Conservation (phyloP, 2,113 vertebrate genomes). For the Eulemur rufifrons region DNA sequence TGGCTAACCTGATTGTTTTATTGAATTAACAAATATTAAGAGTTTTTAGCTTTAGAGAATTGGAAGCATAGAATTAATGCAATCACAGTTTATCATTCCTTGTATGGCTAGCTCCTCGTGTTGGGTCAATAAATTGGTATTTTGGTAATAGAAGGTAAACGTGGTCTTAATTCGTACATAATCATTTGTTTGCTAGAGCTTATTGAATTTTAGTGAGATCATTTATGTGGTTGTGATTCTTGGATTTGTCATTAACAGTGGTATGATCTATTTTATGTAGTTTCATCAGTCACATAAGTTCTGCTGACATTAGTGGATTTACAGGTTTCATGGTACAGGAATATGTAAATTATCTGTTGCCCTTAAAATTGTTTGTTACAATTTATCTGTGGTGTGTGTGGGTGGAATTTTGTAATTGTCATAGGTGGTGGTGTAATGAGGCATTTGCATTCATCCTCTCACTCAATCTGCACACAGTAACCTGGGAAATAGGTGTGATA, state of each 20-base stretch:
- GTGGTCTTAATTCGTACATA: constrained; percentile 15
- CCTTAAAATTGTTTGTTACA: not conserved
- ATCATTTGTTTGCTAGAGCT: not conserved
- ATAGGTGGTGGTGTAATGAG: not conserved
- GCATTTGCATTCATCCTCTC: not conserved
- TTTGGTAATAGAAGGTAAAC: constrained; percentile 25
- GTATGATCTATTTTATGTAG: not conserved
- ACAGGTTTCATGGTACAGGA: not conserved
- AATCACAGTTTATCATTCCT: constrained; percentile 17
- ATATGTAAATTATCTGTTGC: not conserved
- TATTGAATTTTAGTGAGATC: not conserved
- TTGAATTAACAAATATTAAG: not conserved
- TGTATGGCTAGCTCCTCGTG: not conserved
- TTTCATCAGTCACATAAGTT: not conserved
- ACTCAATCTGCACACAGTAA: not conserved
- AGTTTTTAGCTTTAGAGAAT: not conserved
- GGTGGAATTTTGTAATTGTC: not conserved
- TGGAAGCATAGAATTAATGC: not conserved
- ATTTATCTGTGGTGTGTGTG: not conserved
- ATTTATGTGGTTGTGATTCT: constrained; percentile 10
- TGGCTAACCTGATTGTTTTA: not conserved
- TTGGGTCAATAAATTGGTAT: constrained; percentile 34
- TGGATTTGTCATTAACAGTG: not conserved
- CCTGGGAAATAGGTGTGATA: not conserved
- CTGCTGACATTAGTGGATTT: not conserved